Evolutionary conservation across 2,797 vertebrate genomes (phyloP).

Genomic region (Gobionotothen gibberifrons): DNA sequence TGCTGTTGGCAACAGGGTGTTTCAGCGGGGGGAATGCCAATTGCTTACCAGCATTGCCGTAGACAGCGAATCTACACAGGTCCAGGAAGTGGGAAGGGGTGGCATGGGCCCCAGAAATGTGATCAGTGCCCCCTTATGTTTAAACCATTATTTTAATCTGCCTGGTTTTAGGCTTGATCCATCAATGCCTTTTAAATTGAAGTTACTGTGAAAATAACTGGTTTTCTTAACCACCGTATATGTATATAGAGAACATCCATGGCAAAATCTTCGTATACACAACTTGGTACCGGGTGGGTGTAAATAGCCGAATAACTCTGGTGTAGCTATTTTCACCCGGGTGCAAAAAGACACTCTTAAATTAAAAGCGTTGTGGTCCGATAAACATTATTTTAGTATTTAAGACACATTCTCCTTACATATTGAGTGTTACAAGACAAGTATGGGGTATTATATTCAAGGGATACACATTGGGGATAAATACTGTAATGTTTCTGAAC

Average conservation of each 20-base stretch:
- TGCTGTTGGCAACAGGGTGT: constrained; percentile 90
- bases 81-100: not conserved
- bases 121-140: not conserved
- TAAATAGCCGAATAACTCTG: no score
- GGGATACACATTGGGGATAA: not conserved
- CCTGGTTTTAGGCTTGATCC: not conserved
- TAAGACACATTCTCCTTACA: not conserved
- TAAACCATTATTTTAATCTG: not conserved
- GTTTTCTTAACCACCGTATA: no score
- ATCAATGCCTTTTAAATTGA: not conserved
- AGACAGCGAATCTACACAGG: constrained; percentile 78
- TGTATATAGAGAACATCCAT: no score
- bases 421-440: not conserved
- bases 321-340: no score
- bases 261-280: no score
- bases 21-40: constrained; percentile 84
- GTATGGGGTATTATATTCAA: not conserved
- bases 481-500: not conserved
- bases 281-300: no score
- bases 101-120: not conserved
- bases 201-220: not conserved
- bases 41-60: constrained; percentile 82
- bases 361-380: not conserved
- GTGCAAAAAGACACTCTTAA: no score
- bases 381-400: not conserved